A percentile compares a stretch with the other conserved stretches of the same genome.
Evolutionary conservation across 2,888 invertebrate species (phyloP).

Genomic region (Philopedon plagiatum): DNA sequence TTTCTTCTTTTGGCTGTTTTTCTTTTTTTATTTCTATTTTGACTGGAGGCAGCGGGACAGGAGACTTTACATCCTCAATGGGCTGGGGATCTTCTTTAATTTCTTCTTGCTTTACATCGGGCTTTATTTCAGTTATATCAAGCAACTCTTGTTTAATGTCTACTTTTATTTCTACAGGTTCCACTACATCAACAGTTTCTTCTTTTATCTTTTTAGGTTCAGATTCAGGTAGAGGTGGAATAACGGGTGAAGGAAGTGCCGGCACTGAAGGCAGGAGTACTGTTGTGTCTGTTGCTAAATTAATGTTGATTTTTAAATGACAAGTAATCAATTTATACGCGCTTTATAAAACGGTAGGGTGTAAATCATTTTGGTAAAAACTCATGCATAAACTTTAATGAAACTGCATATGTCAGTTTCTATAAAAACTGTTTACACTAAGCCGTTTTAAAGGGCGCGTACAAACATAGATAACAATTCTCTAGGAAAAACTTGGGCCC

Average conservation of each 20-base stretch:
- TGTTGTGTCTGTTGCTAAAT: slow-evolving; percentile 6
- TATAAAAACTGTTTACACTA: no score
- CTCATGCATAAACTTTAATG: no score
- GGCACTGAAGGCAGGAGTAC: slow-evolving; percentile 1
- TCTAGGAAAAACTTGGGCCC: no score
- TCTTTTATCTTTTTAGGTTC: slow-evolving; percentile 46
- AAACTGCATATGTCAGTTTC: no score
- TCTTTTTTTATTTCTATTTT: slow-evolving; percentile 50
- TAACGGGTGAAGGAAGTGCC: slow-evolving; percentile 1
- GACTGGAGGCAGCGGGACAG: not conserved
- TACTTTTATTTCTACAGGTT: slow-evolving; percentile 38
- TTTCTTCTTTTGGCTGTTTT: slow-evolving; percentile 53
- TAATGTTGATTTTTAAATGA: no score
- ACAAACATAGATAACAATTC: no score
- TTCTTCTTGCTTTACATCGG: slow-evolving; percentile 48
- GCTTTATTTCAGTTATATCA: slow-evolving; percentile 6
- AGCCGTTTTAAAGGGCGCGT: no score
- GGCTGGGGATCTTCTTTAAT: slow-evolving; percentile 51
- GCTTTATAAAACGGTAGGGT: no score
- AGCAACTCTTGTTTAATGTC: slow-evolving; percentile 47
- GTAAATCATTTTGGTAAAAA: no score
- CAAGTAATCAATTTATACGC: no score
- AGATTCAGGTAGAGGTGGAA: not conserved
- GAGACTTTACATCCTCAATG: slow-evolving; percentile 16
- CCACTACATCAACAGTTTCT: slow-evolving; percentile 43